Conservation (phyloP, 2,797 vertebrate genomes). For the Meda fulgida region DNA sequence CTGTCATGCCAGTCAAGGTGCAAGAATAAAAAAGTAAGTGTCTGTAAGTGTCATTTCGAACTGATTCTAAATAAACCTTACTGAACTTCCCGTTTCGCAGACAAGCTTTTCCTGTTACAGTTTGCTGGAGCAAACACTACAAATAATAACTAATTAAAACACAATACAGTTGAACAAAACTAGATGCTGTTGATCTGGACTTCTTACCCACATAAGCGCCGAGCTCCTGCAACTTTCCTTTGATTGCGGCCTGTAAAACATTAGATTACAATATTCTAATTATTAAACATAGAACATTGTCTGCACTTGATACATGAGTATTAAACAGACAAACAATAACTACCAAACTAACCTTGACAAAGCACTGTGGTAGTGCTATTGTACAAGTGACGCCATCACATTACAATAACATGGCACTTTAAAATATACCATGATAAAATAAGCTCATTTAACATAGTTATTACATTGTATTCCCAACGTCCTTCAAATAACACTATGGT, state of each 20-base stretch:
- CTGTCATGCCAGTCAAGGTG: neutral
- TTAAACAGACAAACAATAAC: neutral
- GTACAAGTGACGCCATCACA: neutral
- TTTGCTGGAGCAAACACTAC: neutral
- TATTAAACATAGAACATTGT: neutral
- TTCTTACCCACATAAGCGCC: constrained; percentile 96
- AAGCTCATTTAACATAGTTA: neutral
- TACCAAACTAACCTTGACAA: neutral
- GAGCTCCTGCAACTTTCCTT: constrained; percentile 95
- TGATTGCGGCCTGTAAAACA: constrained; percentile 89
- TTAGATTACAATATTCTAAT: neutral
- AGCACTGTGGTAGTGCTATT: neutral
- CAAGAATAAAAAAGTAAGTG: neutral
- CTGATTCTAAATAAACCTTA: neutral
- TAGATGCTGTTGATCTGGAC: neutral
- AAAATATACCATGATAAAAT: neutral
- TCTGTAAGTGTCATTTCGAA: too few relatives aligned
- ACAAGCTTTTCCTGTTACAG: neutral
- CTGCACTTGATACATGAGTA: neutral
- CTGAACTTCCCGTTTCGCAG: neutral
- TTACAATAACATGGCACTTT: neutral
- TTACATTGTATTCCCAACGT: neutral
- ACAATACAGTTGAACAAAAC: neutral
- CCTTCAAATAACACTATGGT: neutral
- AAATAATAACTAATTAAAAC: neutral